Percentiles rank a stretch among this genome's conserved stretches.
Conservation (phyloP, 2,888 invertebrate species). For the Coremacera marginata region DNA sequence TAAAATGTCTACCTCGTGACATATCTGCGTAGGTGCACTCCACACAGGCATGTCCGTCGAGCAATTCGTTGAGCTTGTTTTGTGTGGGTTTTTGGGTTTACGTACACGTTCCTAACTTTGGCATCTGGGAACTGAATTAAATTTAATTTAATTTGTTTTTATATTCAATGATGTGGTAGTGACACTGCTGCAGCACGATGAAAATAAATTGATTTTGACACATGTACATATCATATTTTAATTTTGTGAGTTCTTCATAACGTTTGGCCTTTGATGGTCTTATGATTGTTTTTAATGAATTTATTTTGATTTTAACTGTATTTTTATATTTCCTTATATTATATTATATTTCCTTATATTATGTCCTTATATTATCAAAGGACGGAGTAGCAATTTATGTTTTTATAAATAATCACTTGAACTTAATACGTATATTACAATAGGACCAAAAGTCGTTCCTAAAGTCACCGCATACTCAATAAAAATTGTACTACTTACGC, state of each 20-base stretch:
- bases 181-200: slow-evolving; percentile 24
- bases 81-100: not conserved
- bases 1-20: slow-evolving; percentile 5
- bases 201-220: slow-evolving; percentile 18
- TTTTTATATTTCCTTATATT: too few relatives aligned
- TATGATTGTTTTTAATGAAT: too few relatives aligned
- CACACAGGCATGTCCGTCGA: not conserved
- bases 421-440: too few relatives aligned
- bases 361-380: too few relatives aligned
- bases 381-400: too few relatives aligned
- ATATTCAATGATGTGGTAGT: slow-evolving; percentile 47
- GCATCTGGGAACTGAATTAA: slow-evolving; percentile 47
- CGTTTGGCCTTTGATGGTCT: too few relatives aligned
- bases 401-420: too few relatives aligned
- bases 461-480: too few relatives aligned
- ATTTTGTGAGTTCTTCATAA: not conserved
- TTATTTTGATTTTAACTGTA: too few relatives aligned
- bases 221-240: not conserved
- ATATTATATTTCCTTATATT: too few relatives aligned
- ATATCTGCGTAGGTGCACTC: slow-evolving; percentile 24
- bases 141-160: slow-evolving; percentile 51
- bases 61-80: not conserved
- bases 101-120: slow-evolving; percentile 18
- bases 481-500: too few relatives aligned
- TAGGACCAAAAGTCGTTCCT: too few relatives aligned